Base-by-base conservation (phyloP, 1,140 invertebrate genomes). In the Danaus melanippus region DNA sequence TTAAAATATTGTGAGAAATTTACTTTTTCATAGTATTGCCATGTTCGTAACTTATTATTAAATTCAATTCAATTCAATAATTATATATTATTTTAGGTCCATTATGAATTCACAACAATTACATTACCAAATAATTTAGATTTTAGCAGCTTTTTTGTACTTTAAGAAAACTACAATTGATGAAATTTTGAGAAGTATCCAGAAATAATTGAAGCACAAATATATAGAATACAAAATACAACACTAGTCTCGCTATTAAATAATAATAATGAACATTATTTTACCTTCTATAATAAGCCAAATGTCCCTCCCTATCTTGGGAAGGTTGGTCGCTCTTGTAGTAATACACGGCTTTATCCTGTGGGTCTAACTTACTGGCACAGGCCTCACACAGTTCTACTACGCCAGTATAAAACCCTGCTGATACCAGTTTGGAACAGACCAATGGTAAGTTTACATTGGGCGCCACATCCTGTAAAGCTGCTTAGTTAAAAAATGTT, bases 321-420 rank as follows among this genome's bases (percentile, higher is more conserved):
- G 69, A 68, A 1, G 94, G 94, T 76, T 96, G 93, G 55, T 93
- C 93, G 70, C 93, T 95, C 64, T 92, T 92, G 76, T 98, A 98
- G 87, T 92, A 98, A 83, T 97, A 94, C 10, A 96, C 77, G 0
- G 95, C 97, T 32, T 95, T 90, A 63, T 95, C 92, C 56, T 96
- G 94, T 0, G 96, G 95, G 88, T 99, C 97, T 15, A 93, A 87
- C 79, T 94, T 95, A 42, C 91, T 88, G 0, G 96, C 96, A 74
- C 94, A 95, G 4, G 92, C 91, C 0, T 95, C 88, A 71, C 95
- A 94, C 5, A 99, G 83, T 71, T 98, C 95, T 10, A 98, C 92
- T 9, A 98, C 93, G 1, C 96, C 96, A 21, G 92, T 90, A 76
- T 96, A 98, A 70, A 93, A 96, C 15, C 95, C 92, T 48, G 91